Conservation (phyloP, 2,113 vertebrate genomes). For the Sclerurus mexicanus region DNA sequence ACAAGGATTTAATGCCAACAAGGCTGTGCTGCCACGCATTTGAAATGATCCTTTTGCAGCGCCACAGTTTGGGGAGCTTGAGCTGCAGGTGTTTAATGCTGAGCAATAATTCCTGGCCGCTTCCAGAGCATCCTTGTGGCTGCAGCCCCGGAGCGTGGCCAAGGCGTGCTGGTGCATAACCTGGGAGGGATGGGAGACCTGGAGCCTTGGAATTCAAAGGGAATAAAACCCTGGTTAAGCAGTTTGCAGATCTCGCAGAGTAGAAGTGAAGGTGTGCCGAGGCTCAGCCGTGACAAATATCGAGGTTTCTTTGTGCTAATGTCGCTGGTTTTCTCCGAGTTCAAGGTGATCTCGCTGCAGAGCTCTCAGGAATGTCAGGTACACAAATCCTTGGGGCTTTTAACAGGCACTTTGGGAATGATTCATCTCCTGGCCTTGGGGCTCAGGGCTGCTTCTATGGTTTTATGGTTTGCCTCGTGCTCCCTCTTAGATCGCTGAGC, state of each 20-base stretch:
- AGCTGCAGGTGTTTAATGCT: not conserved
- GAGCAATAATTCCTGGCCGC: not conserved
- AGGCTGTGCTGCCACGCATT: not conserved
- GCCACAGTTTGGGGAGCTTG: not conserved
- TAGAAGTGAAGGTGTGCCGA: not conserved
- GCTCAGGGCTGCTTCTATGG: not conserved
- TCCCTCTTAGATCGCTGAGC: not conserved
- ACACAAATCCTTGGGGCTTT: not conserved
- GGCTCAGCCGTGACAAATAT: not conserved
- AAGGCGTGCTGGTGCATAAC: not conserved
- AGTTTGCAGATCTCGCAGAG: not conserved
- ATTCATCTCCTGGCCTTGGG: not conserved
- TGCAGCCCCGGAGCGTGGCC: not conserved
- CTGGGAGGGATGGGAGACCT: not conserved
- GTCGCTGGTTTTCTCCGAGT: not conserved
- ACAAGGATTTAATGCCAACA: not conserved
- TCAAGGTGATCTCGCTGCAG: not conserved
- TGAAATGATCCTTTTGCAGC: not conserved
- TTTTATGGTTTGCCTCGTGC: not conserved
- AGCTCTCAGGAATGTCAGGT: not conserved
- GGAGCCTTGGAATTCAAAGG: accelerated
- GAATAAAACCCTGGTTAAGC: not conserved
- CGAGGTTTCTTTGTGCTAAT: not conserved
- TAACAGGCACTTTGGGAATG: not conserved
- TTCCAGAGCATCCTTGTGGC: not conserved